A percentile compares a stretch with the other conserved stretches of the same genome.
These are phyloP conservation scores for Osmerus mordax DNA, from an alignment of 2,113 vertebrate genomes.

Conservation along the genomic window DNA sequence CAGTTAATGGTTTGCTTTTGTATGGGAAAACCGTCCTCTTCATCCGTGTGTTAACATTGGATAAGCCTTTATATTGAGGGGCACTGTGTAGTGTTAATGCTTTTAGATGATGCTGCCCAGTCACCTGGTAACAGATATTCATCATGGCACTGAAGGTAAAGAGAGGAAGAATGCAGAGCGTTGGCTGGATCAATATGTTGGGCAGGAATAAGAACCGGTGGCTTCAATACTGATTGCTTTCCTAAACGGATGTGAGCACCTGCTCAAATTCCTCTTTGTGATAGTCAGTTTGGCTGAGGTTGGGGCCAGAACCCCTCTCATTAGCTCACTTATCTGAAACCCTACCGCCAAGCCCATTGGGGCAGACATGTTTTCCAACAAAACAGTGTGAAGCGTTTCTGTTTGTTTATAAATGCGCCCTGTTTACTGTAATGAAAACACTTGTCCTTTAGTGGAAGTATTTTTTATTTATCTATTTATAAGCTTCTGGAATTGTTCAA, in stretches of 20 bases:
- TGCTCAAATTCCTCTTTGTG: conserved; percentile 44
- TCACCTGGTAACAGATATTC: conserved; percentile 41
- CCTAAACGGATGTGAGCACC: conserved; percentile 58
- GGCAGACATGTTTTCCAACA: conserved; percentile 19
- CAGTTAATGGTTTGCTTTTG: no score
- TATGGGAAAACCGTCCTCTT: no score
- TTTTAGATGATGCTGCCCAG: neutral
- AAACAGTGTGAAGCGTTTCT: conserved; percentile 36
- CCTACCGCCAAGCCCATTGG: conserved; percentile 25
- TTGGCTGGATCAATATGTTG: conserved; percentile 55
- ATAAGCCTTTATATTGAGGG: no score
- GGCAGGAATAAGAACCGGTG: conserved; percentile 47
- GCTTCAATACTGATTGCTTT: conserved; percentile 57
- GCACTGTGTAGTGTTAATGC: neutral
- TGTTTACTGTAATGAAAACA: conserved; percentile 30
- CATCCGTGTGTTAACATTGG: no score
- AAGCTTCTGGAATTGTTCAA: conserved; percentile 28
- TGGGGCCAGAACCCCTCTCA: conserved; percentile 30
- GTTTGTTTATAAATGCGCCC: conserved; percentile 33
- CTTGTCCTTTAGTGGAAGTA: conserved; percentile 12
- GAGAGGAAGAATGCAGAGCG: conserved; percentile 34
- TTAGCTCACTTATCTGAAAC: conserved; percentile 49
- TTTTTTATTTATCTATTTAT: neutral
- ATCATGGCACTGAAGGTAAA: conserved; percentile 51
- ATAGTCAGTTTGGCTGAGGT: conserved; percentile 40